phyloP scores from a whole-genome alignment of 2,797 vertebrate genomes.

The Siniperca scherzeri region DNA sequence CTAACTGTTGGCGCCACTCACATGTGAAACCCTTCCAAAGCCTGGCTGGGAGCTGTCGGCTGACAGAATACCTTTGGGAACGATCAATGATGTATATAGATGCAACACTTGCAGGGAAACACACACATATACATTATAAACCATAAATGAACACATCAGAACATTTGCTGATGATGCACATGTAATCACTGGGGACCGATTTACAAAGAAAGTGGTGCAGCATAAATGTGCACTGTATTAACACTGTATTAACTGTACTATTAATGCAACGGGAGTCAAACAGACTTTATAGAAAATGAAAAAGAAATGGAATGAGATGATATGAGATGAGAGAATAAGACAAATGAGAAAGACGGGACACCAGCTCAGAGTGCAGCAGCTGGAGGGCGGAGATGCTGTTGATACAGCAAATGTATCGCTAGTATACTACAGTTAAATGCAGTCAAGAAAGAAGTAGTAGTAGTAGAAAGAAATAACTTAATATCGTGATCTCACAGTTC shows the following conservation, averaged over 20 bases:
- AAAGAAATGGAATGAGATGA: neutral
- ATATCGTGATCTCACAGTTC: neutral
- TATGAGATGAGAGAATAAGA: neutral
- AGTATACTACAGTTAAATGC: neutral
- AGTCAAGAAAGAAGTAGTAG: neutral
- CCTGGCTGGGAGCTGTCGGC: slow-evolving; percentile 12
- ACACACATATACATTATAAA: neutral
- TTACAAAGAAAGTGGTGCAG: neutral
- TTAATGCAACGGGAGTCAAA: neutral
- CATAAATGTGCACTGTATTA: neutral
- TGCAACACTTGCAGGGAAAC: slow-evolving; percentile 2
- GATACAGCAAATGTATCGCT: neutral
- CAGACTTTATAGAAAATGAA: neutral
- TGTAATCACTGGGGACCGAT: neutral
- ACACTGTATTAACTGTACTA: neutral
- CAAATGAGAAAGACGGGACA: neutral
- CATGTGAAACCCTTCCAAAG: slow-evolving; percentile 31
- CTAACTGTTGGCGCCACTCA: slow-evolving; percentile 43
- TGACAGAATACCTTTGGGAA: slow-evolving; percentile 35
- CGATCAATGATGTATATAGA: slow-evolving; percentile 10
- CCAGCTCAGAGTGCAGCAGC: neutral
- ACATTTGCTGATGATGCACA: neutral
- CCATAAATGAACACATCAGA: neutral
- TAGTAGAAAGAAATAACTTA: neutral
- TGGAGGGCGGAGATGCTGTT: neutral